Percentiles rank a stretch among this genome's conserved stretches.
Evolutionary conservation across 2,797 vertebrate species (phyloP).

Genomic region (Manis javanica): DNA sequence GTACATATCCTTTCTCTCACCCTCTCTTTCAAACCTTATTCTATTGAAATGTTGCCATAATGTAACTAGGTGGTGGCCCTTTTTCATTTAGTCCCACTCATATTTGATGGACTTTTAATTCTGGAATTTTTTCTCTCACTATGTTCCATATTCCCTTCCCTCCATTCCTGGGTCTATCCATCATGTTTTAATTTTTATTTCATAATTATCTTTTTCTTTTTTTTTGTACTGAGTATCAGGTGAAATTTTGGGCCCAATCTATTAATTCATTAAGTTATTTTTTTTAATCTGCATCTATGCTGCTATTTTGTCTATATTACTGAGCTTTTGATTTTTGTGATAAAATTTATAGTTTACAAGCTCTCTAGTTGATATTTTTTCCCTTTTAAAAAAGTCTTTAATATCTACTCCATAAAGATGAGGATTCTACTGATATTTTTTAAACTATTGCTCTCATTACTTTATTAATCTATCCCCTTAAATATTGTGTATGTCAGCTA

Average conservation of each 20-base stretch:
- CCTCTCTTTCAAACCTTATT: background rate
- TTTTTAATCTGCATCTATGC: background rate
- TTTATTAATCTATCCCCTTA: background rate
- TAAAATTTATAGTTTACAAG: background rate
- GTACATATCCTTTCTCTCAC: background rate
- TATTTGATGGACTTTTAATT: conserved; percentile 1
- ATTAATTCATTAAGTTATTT: background rate
- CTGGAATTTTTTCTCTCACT: background rate
- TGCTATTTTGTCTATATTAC: background rate
- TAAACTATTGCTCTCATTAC: background rate
- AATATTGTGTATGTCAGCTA: background rate
- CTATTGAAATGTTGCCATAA: background rate
- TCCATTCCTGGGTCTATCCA: background rate
- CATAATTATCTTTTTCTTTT: background rate
- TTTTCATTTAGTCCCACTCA: background rate
- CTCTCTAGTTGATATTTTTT: background rate
- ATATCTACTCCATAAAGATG: background rate
- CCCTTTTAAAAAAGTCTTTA: background rate
- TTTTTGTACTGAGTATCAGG: background rate
- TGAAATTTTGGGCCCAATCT: background rate
- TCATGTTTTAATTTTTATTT: background rate
- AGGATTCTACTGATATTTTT: background rate
- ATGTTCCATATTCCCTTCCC: background rate
- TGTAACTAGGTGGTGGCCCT: background rate
- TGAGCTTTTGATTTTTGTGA: background rate